A percentile compares a stretch with the other conserved stretches of the same genome.
Evolutionary conservation across 1,140 invertebrate genomes (phyloP).

Genomic region (Platyura marginata): DNA sequence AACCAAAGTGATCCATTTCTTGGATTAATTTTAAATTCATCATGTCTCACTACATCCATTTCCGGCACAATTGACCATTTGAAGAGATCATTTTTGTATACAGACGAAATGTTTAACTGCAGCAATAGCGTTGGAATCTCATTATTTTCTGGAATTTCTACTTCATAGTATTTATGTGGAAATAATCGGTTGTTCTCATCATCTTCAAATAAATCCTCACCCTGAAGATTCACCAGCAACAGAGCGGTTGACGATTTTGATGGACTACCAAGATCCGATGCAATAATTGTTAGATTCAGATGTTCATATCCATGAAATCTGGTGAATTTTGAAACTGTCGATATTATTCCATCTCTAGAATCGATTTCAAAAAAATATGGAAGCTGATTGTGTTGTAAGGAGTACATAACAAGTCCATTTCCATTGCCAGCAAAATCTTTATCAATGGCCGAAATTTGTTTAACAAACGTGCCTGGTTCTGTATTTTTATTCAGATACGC

Average conservation of each 20-base stretch:
- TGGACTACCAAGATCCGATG: conserved; percentile 66
- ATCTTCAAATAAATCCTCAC: conserved; percentile 34
- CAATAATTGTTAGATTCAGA: conserved; percentile 54
- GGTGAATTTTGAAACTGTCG: conserved; percentile 42
- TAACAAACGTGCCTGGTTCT: conserved; percentile 45
- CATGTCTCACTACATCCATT: conserved; percentile 15
- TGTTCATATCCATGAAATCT: conserved; percentile 36
- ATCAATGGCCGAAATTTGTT: conserved; percentile 63
- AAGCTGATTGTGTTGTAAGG: conserved; percentile 39
- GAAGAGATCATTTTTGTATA: conserved; percentile 26
- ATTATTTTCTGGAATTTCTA: conserved; percentile 58
- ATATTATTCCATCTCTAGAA: conserved; percentile 60
- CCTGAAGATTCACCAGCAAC: conserved; percentile 41
- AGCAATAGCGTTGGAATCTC: conserved; percentile 45
- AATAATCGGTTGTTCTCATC: conserved; percentile 37
- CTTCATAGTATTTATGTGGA: conserved; percentile 53
- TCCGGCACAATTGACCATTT: conserved; percentile 13
- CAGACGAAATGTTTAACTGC: conserved; percentile 44
- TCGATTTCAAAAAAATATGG: conserved; percentile 56
- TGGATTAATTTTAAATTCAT: conserved; percentile 46
- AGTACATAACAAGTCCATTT: conserved; percentile 58
- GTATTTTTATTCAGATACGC: conserved; percentile 47
- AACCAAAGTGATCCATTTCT: conserved; percentile 52
- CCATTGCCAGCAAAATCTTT: conserved; percentile 67
- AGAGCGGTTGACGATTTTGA: conserved; percentile 59